phyloP scores from a whole-genome alignment of 1,140 invertebrate species.

The Lasioglossum baleicum region DNA sequence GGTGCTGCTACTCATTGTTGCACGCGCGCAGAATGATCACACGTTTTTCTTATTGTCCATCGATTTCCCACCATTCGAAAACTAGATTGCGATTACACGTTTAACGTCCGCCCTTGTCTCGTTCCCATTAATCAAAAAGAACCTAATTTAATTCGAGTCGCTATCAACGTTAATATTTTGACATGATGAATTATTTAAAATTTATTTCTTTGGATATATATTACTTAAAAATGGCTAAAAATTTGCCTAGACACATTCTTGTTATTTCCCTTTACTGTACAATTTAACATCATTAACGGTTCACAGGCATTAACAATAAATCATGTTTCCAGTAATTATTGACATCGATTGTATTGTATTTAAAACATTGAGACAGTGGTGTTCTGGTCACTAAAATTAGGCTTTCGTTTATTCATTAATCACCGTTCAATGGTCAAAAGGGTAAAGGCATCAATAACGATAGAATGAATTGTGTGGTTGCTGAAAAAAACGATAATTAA shows the following conservation, averaged over 20 bases:
- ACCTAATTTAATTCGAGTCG: no score
- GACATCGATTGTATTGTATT: neutral
- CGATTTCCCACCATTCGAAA: neutral
- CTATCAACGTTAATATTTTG: no score
- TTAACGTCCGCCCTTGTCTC: no score
- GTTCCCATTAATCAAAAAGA: no score
- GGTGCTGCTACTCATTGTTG: conserved; percentile 8
- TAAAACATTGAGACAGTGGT: neutral
- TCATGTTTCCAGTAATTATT: neutral
- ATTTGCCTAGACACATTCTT: no score
- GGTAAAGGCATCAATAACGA: neutral
- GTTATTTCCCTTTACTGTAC: no score
- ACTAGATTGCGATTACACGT: no score
- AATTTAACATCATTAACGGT: no score
- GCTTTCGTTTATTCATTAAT: neutral
- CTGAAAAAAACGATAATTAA: neutral
- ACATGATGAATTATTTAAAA: no score
- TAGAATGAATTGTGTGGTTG: neutral
- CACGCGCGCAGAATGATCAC: neutral
- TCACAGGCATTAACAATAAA: no score
- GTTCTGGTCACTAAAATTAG: neutral
- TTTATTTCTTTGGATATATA: no score
- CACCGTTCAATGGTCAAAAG: neutral
- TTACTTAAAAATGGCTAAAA: no score
- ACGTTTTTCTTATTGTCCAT: neutral